Percentiles rank a stretch among this genome's conserved stretches.
Conservation (phyloP, 2,888 invertebrate species). For the Odontothrips loti region DNA sequence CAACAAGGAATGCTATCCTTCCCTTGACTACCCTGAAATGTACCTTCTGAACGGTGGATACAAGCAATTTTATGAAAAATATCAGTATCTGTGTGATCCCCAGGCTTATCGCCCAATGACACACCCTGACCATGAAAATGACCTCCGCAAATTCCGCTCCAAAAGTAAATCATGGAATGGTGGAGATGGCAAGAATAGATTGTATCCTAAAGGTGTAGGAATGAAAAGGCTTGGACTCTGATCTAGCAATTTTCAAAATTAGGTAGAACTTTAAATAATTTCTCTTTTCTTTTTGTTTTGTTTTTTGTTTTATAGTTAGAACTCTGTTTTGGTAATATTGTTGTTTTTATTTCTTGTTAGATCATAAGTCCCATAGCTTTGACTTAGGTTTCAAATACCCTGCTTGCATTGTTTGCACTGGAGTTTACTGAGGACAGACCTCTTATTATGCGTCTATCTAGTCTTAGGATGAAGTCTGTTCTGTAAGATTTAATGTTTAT, state of each 20-base stretch:
- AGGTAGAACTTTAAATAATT: neutral
- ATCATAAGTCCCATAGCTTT: neutral
- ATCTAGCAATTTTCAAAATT: neutral
- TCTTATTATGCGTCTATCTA: too few species aligned
- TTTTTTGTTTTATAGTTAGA: neutral
- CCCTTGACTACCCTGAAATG: constrained; percentile 83
- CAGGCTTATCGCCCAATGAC: constrained; percentile 78
- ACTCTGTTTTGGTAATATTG: constrained; percentile 16
- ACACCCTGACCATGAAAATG: constrained; percentile 70
- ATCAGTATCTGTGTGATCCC: constrained; percentile 66
- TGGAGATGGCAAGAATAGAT: constrained; percentile 39
- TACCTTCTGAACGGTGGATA: constrained; percentile 91
- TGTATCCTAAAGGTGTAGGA: constrained; percentile 7
- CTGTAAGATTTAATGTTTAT: too few species aligned
- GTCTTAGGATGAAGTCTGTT: too few species aligned
- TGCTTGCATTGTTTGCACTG: too few species aligned
- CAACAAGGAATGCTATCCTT: constrained; percentile 79
- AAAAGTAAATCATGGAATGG: constrained; percentile 72
- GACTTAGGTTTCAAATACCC: too few species aligned
- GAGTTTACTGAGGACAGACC: too few species aligned
- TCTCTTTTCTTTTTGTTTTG: neutral
- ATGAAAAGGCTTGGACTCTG: neutral
- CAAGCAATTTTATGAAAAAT: constrained; percentile 71
- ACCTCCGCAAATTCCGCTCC: constrained; percentile 67
- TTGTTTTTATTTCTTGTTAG: constrained; percentile 18